These are phyloP conservation scores for Aleiodes alternator DNA, from an alignment of 2,888 invertebrate species.

Conservation along the genomic window DNA sequence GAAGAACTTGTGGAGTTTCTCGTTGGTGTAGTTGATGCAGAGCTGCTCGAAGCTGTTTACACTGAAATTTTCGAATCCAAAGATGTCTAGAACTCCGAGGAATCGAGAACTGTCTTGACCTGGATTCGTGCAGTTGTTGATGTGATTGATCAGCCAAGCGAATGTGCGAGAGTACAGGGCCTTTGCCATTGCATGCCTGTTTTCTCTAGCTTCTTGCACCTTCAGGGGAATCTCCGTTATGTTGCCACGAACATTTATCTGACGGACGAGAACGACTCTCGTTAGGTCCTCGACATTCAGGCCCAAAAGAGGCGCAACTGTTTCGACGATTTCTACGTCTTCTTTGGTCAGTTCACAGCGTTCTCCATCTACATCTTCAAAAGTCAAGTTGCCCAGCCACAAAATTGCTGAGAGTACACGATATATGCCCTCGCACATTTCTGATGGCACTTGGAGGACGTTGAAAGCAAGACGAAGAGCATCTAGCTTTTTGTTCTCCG, in stretches of 20 bases:
- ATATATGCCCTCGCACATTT: constrained; percentile 92
- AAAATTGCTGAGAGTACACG: constrained; percentile 91
- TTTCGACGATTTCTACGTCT: constrained; percentile 84
- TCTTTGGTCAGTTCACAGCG: constrained; percentile 85
- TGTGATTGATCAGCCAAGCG: constrained; percentile 94
- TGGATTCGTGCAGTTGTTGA: constrained; percentile 93
- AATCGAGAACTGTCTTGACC: constrained; percentile 87
- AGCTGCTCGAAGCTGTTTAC: constrained; percentile 95
- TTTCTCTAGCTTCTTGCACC: constrained; percentile 92
- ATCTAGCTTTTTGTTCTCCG: constrained; percentile 85
- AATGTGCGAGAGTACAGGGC: constrained; percentile 93
- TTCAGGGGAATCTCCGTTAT: constrained; percentile 94
- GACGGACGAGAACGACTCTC: constrained; percentile 85
- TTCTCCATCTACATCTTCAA: constrained; percentile 92
- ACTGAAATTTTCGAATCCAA: constrained; percentile 95
- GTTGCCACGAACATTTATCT: constrained; percentile 94
- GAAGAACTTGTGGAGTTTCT: constrained; percentile 96
- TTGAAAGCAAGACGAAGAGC: constrained; percentile 92
- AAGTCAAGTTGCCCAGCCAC: constrained; percentile 92
- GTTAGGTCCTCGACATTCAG: constrained; percentile 85
- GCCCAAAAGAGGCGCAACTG: constrained; percentile 85
- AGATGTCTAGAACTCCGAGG: constrained; percentile 93
- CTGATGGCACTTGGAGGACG: constrained; percentile 89
- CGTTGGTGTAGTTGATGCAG: constrained; percentile 96
- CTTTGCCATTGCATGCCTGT: constrained; percentile 95